Conservation (phyloP, 2,797 vertebrate genomes). For the Rhinoraja longicauda region DNA sequence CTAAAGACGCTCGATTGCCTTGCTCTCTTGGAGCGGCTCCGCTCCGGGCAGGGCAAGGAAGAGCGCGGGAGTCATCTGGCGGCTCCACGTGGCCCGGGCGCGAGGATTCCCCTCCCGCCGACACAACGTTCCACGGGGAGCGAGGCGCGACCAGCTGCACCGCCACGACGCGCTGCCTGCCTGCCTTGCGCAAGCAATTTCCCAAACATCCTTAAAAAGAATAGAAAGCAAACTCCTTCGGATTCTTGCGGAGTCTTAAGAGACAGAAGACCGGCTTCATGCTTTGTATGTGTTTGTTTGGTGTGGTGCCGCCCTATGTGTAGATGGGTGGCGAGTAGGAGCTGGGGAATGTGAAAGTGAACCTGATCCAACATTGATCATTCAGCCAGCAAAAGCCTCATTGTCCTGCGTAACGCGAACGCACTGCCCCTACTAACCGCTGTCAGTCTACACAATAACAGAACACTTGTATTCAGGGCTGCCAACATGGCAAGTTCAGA, state of each 20-base stretch:
- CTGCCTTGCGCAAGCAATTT: not conserved
- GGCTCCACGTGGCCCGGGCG: slow-evolving; percentile 11
- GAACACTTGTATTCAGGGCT: not conserved
- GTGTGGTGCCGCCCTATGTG: slow-evolving; percentile 40
- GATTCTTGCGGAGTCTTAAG: not conserved
- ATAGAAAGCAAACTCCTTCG: too few relatives aligned
- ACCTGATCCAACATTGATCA: slow-evolving; percentile 66
- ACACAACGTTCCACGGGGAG: not conserved
- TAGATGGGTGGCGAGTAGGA: slow-evolving; percentile 62
- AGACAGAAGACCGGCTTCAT: too few relatives aligned
- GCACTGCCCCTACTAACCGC: slow-evolving; percentile 15
- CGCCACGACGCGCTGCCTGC: not conserved
- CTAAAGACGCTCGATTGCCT: too few relatives aligned
- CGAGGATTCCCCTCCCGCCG: not conserved
- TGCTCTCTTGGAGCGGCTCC: not conserved
- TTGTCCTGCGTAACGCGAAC: slow-evolving; percentile 68
- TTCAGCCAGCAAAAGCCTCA: slow-evolving; percentile 37
- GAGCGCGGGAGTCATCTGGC: too few relatives aligned
- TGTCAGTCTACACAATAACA: not conserved
- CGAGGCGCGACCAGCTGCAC: not conserved
- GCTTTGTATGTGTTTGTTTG: not conserved
- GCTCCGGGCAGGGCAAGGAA: not conserved
- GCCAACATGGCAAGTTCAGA: slow-evolving; percentile 10
- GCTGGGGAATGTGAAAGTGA: slow-evolving; percentile 71
- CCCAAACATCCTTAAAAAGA: not conserved